Conservation (phyloP, 2,888 invertebrate genomes). For the Amiota mariae region DNA sequence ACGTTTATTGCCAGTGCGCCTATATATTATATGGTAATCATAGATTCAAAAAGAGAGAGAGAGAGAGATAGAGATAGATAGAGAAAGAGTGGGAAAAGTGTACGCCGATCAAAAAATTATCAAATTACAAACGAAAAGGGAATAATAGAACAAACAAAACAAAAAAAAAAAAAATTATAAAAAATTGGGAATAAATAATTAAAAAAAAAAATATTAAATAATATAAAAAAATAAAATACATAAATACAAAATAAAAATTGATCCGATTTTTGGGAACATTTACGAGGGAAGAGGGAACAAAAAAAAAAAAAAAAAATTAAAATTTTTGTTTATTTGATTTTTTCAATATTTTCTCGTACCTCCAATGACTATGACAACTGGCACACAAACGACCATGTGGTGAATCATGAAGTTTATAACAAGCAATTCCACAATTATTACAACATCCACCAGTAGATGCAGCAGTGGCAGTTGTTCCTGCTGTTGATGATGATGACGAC, state of each 20-base stretch:
- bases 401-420: conserved; percentile 83
- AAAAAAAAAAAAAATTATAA: background rate
- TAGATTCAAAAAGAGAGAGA: conserved; percentile 30
- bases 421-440: conserved; percentile 81
- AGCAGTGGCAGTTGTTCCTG: conserved; percentile 40
- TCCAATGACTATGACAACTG: conserved; percentile 90
- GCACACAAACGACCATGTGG: conserved; percentile 86
- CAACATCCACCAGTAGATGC: conserved; percentile 66
- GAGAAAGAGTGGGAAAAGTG: conserved; percentile 49
- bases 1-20: conserved; percentile 86
- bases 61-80: background rate
- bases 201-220: no score
- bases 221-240: conserved; percentile 4
- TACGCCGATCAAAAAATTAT: conserved; percentile 42
- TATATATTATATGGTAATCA: conserved; percentile 61
- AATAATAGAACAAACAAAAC: background rate
- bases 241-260: conserved; percentile 12
- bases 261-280: background rate
- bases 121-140: conserved; percentile 24
- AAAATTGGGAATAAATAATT: background rate
- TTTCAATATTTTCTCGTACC: conserved; percentile 75
- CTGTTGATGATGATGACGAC: conserved; percentile 51
- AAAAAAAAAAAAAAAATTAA: conserved; percentile 16
- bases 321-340: conserved; percentile 14
- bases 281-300: background rate